A percentile compares a stretch with the other conserved stretches of the same genome.
These are phyloP conservation scores for Diorhabda elongata DNA, from an alignment of 1,140 invertebrate species.

Conservation along the genomic window DNA sequence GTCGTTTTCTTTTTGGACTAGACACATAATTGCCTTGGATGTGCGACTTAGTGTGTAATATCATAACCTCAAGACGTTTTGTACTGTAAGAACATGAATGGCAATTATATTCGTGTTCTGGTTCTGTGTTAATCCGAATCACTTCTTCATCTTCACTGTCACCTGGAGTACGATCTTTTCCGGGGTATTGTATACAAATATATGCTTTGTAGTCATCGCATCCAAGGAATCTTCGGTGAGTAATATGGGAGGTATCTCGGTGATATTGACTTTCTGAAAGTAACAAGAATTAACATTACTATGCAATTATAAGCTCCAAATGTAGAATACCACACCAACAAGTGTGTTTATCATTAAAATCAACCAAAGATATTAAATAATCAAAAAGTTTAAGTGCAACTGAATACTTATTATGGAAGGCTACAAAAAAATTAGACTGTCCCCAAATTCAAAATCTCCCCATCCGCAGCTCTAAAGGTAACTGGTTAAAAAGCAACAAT, in stretches of 20 bases:
- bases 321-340: no score
- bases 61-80: constrained; percentile 63
- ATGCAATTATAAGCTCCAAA: no score
- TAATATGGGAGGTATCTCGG: constrained; percentile 43
- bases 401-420: no score
- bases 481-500: no score
- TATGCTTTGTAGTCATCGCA: constrained; percentile 61
- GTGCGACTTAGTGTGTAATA: constrained; percentile 64
- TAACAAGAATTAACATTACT: no score
- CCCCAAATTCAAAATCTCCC: no score
- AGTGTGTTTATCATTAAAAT: no score
- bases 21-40: constrained; percentile 29
- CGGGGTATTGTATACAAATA: constrained; percentile 54
- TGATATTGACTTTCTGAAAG: constrained; percentile 25
- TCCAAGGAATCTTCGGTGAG: constrained; percentile 52
- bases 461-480: no score
- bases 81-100: constrained; percentile 61
- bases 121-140: constrained; percentile 26
- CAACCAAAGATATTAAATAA: no score
- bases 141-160: constrained; percentile 29
- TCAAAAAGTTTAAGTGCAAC: no score
- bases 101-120: constrained; percentile 54
- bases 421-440: no score
- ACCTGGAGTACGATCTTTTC: constrained; percentile 31
- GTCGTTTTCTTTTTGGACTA: constrained; percentile 25